Percentiles rank a stretch among this genome's conserved stretches.
These are phyloP conservation scores for Tiaroga cobitis DNA, from an alignment of 2,797 vertebrate species.

Conservation along the genomic window DNA sequence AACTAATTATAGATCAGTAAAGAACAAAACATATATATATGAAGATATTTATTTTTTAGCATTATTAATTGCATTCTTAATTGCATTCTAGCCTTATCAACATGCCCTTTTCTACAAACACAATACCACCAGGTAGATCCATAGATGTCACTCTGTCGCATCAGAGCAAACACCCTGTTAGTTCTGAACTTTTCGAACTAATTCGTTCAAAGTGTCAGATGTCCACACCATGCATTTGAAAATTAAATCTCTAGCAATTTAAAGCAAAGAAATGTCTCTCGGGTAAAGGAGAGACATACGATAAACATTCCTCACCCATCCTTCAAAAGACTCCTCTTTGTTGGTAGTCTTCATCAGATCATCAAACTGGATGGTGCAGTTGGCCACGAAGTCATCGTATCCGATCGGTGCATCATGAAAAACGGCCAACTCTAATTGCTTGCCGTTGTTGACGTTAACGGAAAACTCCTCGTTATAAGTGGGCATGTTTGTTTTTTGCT, in stretches of 20 bases:
- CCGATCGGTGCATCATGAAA: slow-evolving; percentile 96
- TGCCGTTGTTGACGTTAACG: slow-evolving; percentile 83
- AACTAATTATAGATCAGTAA: neutral
- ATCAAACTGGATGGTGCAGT: slow-evolving; percentile 90
- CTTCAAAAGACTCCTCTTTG: slow-evolving; percentile 86
- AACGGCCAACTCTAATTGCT: slow-evolving; percentile 89
- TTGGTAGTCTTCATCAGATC: slow-evolving; percentile 85
- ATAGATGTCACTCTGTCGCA: neutral
- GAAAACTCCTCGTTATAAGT: slow-evolving; percentile 97
- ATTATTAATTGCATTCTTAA: neutral
- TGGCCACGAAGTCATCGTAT: slow-evolving; percentile 97
- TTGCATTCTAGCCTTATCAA: neutral
- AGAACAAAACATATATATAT: neutral
- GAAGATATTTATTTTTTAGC: neutral
- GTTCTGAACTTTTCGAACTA: neutral
- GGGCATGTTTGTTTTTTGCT: slow-evolving; percentile 93
- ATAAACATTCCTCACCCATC: slow-evolving; percentile 89
- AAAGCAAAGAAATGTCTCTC: neutral
- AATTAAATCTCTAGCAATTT: neutral
- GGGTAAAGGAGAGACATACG: neutral
- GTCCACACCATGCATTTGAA: neutral
- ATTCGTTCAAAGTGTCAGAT: neutral
- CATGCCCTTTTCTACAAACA: neutral
- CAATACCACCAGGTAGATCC: neutral
- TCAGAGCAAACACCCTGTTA: neutral